A percentile compares a stretch with the other conserved stretches of the same genome.
phyloP scores from a whole-genome alignment of 1,140 invertebrate species.

The Pollicipes pollicipes region DNA sequence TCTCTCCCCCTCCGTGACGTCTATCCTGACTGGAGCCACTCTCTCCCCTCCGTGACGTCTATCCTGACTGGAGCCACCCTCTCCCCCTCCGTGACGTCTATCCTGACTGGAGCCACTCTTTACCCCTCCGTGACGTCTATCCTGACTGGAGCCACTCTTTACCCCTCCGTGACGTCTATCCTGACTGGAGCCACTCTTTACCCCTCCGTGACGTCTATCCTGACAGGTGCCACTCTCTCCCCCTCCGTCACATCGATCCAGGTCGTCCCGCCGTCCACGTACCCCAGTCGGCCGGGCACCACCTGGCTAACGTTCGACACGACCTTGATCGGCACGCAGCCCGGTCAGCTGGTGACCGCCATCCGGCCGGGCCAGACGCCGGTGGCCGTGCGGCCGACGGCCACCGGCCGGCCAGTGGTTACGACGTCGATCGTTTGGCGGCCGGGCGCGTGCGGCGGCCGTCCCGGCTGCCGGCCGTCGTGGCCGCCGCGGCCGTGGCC shows the following conservation, averaged over 20 bases:
- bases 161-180: neutral
- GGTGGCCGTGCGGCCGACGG: neutral
- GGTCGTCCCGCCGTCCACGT: no score
- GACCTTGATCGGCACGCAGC: neutral
- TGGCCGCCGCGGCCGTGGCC: neutral
- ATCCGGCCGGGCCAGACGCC: neutral
- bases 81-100: neutral
- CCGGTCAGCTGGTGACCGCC: neutral
- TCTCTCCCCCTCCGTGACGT: no score
- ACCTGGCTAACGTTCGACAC: neutral
- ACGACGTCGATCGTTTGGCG: neutral
- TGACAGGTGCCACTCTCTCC: neutral
- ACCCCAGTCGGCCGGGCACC: neutral
- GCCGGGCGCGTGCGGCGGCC: no score
- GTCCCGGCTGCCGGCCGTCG: no score
- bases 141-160: neutral
- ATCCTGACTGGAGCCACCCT: neutral
- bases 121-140: neutral
- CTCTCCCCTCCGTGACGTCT: neutral
- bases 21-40: neutral
- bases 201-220: neutral
- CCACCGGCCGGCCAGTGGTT: neutral
- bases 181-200: no score
- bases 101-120: neutral
- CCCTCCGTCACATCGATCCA: neutral